Percentiles rank a stretch among this genome's conserved stretches.
phyloP scores from a whole-genome alignment of 2,888 invertebrate genomes.

The Megalurothrips usitatus region DNA sequence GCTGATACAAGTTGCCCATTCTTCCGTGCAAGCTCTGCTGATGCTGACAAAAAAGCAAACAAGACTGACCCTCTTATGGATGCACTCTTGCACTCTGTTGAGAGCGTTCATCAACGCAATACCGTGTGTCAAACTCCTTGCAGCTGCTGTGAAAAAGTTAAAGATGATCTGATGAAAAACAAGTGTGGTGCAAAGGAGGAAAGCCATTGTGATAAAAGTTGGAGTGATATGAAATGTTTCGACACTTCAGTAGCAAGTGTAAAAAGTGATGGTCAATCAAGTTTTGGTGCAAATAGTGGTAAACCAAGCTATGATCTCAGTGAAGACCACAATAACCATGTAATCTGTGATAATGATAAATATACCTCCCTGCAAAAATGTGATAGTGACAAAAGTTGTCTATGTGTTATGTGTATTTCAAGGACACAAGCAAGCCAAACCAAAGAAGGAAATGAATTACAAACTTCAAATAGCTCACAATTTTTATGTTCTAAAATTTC shows the following conservation, averaged over 20 bases:
- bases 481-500: neutral
- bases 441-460: neutral
- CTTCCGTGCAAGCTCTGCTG: neutral
- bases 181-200: neutral
- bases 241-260: neutral
- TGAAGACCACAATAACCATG: constrained; percentile 24
- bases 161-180: constrained; percentile 8
- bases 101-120: neutral
- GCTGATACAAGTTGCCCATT: neutral
- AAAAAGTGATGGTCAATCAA: neutral
- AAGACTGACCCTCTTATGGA: constrained; percentile 6
- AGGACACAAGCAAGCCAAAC: constrained; percentile 9
- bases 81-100: neutral
- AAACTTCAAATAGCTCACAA: neutral
- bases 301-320: constrained; percentile 14
- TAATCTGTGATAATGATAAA: constrained; percentile 23
- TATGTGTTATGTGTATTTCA: neutral
- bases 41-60: neutral
- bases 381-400: neutral
- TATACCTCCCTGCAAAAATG: constrained; percentile 14
- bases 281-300: neutral
- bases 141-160: neutral
- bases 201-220: constrained; percentile 35
- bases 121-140: constrained; percentile 1
- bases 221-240: constrained; percentile 12